A percentile compares a stretch with the other conserved stretches of the same genome.
phyloP scores from a whole-genome alignment of 2,113 vertebrate species.

The Perca fluviatilis region DNA sequence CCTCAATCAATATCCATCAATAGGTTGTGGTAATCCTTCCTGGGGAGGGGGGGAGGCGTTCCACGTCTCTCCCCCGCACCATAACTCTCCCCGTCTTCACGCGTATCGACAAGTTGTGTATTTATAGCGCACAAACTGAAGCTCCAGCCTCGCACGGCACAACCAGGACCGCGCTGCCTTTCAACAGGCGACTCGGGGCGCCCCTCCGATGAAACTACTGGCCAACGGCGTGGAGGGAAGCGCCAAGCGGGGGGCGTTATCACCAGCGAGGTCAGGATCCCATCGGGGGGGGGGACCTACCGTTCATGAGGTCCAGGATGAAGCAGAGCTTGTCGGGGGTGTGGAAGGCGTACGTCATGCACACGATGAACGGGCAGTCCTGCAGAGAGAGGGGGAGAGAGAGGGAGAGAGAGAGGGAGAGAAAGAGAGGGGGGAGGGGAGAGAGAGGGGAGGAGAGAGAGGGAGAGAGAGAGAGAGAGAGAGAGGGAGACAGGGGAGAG shows the following conservation, averaged over 20 bases:
- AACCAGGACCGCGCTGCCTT: slow-evolving; percentile 1
- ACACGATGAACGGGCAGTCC: slow-evolving; percentile 99
- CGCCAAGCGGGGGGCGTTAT: too few species aligned
- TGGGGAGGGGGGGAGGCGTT: background rate
- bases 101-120: slow-evolving; percentile 12
- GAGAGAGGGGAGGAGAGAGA: too few species aligned
- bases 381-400: slow-evolving; percentile 60
- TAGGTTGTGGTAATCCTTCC: slow-evolving; percentile 14
- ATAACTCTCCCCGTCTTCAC: background rate
- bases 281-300: too few species aligned
- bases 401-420: too few species aligned
- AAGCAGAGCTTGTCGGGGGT: slow-evolving; percentile 99
- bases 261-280: too few species aligned
- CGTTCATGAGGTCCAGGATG: slow-evolving; percentile 99
- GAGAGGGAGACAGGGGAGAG: too few species aligned
- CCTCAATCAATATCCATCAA: slow-evolving; percentile 26
- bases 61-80: background rate
- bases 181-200: slow-evolving; percentile 36
- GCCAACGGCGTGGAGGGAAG: background rate
- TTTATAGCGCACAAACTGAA: slow-evolving; percentile 3
- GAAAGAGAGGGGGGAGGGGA: too few species aligned
- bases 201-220: background rate
- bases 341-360: slow-evolving; percentile 99
- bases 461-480: too few species aligned
- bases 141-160: background rate